These are phyloP conservation scores for Zoanthus gigantus DNA, from an alignment of 92 coral and sea anemone genomes.

Conservation along the genomic window DNA sequence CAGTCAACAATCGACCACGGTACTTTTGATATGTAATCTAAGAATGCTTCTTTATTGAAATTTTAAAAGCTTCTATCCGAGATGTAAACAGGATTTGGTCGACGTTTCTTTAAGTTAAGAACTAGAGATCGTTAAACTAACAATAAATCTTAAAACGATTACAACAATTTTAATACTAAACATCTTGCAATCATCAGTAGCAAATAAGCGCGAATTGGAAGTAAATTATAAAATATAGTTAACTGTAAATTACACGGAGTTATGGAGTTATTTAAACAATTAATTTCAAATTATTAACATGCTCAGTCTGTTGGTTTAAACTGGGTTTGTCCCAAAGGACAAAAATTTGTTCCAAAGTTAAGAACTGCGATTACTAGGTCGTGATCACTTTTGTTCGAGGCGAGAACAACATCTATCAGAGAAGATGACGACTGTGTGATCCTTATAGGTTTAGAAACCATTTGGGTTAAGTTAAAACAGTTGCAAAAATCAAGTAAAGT, in stretches of 20 bases:
- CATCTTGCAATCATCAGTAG: too few species aligned
- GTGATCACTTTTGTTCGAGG: slow-evolving; percentile 58
- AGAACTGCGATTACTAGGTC: slow-evolving; percentile 47
- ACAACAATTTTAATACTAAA: too few species aligned
- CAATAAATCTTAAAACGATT: too few species aligned
- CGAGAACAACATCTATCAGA: slow-evolving; percentile 52
- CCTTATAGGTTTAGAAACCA: slow-evolving; percentile 52
- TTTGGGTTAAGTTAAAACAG: slow-evolving; percentile 46
- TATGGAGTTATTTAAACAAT: too few species aligned
- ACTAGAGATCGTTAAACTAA: too few species aligned
- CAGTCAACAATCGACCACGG: slow-evolving; percentile 38
- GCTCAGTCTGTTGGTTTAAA: too few species aligned
- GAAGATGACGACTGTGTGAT: slow-evolving; percentile 41
- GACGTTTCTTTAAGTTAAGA: slow-evolving; percentile 10
- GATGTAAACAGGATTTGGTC: slow-evolving; percentile 46
- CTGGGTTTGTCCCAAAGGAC: too few species aligned
- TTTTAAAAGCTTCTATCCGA: slow-evolving; percentile 39
- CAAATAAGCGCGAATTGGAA: too few species aligned
- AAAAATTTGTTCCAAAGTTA: background rate
- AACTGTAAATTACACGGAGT: too few species aligned
- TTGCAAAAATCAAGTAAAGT: slow-evolving; percentile 40
- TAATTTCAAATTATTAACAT: too few species aligned
- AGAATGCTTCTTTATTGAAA: slow-evolving; percentile 36
- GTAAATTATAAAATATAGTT: too few species aligned
- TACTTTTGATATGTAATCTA: slow-evolving; percentile 18